phyloP scores from a whole-genome alignment of 2,888 invertebrate genomes.

The Micropterix aruncella region DNA sequence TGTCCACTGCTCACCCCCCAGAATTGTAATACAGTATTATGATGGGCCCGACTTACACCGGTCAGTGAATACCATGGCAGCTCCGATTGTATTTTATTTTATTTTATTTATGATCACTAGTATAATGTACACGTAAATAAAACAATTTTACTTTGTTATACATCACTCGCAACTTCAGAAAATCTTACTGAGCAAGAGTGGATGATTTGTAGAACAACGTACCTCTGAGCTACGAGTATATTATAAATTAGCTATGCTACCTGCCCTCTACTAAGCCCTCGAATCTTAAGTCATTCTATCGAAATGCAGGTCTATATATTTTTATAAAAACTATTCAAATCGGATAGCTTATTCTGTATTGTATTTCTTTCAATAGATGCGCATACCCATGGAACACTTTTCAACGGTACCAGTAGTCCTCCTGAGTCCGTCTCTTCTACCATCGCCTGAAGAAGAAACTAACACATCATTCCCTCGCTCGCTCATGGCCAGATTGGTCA shows the following conservation, averaged over 20 bases:
- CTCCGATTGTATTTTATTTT: no score
- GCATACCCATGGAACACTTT: slow-evolving; percentile 91
- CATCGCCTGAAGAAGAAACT: slow-evolving; percentile 58
- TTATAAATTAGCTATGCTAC: neutral
- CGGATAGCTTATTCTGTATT: slow-evolving; percentile 16
- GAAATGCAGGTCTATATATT: neutral
- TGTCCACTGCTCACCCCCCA: no score
- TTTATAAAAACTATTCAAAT: slow-evolving; percentile 5
- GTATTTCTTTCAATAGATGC: slow-evolving; percentile 61
- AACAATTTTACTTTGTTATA: no score
- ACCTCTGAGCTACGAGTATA: no score
- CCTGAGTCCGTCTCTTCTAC: slow-evolving; percentile 69
- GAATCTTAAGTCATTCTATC: neutral
- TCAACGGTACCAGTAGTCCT: slow-evolving; percentile 88
- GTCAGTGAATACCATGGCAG: no score
- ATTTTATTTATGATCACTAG: no score
- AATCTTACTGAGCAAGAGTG: no score
- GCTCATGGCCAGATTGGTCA: slow-evolving; percentile 47
- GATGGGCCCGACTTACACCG: no score
- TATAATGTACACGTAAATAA: no score
- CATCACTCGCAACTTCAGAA: no score
- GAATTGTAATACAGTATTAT: no score
- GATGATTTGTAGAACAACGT: no score
- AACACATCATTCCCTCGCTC: slow-evolving; percentile 52
- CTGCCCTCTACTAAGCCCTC: neutral